Base-by-base conservation (phyloP, 2,888 invertebrate species). In the Eupithecia vulgata region DNA sequence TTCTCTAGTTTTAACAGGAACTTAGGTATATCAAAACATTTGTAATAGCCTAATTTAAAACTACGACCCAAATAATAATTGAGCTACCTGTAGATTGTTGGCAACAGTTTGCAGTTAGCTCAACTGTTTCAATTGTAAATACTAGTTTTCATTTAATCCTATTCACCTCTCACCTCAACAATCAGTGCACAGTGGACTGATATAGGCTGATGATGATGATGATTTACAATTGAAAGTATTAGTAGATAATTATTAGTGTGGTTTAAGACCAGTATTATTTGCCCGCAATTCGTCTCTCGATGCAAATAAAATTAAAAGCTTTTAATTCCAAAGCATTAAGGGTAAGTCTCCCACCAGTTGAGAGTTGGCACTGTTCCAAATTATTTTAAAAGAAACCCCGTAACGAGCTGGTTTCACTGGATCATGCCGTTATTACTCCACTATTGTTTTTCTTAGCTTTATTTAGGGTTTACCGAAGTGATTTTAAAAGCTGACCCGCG, bases 291-390 rank as follows among this genome's bases (percentile, higher is more conserved):
- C 5, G 21, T 37, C 62, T 25, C 40, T 25, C 65, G 40, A 65
- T 80, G 81, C 78, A 80, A 80, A 80, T 85, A 85, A 86, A 89
- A 87, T 83, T 76, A 83, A 83, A 83, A 86, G 87, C 85, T 87
- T 88, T 90, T 89, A 89, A 89, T 87, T 85, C 84, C 80, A 81
- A 81, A 67, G 86, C 85, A 88, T 90, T 90, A 89, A 87, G 85
- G 88, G 85, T 87, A 84, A 89, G 89, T 87, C 90, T 86, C 85
- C 92, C 92, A 93, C 92, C 90, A 92, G 93, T 93, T 93, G 93
- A 92, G 82, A 90, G 81, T 85, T 94, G 94, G 93, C 91, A 71
- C 74, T 71, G 76, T 72, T 88, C 93, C 93, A 93, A 92, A 92
- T 93, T 91, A 93, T 93, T 93, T 92, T 89, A 86, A 91, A 92